phyloP scores from a whole-genome alignment of 2,113 vertebrate species.

The Pachyramphus minor region DNA sequence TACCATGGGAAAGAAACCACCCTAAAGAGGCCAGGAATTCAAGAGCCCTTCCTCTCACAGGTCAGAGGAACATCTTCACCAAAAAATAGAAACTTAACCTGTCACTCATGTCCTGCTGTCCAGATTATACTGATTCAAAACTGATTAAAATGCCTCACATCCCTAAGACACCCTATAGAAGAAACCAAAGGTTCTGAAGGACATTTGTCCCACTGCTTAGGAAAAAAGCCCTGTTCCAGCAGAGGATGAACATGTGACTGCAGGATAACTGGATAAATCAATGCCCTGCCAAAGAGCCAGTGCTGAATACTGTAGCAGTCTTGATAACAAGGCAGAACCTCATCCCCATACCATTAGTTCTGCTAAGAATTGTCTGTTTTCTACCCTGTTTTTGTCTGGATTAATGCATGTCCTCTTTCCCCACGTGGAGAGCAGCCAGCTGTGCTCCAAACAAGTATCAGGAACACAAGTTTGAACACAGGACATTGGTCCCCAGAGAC shows the following conservation, averaged over 20 bases:
- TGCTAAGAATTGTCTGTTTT: not conserved
- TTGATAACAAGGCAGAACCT: not conserved
- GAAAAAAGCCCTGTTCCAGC: not conserved
- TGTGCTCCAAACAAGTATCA: not conserved
- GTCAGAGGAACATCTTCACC: not conserved
- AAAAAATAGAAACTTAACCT: conserved; percentile 23
- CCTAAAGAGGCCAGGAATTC: conserved; percentile 40
- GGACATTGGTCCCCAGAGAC: not conserved
- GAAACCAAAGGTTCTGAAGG: not conserved
- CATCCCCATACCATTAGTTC: not conserved
- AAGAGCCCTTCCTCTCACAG: conserved; percentile 9
- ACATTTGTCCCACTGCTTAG: not conserved
- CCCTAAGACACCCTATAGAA: not conserved
- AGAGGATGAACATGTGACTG: not conserved
- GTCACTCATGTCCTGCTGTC: not conserved
- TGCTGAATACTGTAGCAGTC: not conserved
- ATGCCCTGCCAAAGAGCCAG: not conserved
- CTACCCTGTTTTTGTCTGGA: not conserved
- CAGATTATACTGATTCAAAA: not conserved
- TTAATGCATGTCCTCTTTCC: not conserved
- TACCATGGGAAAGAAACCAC: conserved; percentile 52
- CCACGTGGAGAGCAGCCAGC: not conserved
- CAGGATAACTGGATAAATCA: not conserved
- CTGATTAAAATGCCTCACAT: not conserved
- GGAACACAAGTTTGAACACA: not conserved